Evolutionary conservation across 2,888 invertebrate species (phyloP).

Genomic region (Bruchidius siliquastri): DNA sequence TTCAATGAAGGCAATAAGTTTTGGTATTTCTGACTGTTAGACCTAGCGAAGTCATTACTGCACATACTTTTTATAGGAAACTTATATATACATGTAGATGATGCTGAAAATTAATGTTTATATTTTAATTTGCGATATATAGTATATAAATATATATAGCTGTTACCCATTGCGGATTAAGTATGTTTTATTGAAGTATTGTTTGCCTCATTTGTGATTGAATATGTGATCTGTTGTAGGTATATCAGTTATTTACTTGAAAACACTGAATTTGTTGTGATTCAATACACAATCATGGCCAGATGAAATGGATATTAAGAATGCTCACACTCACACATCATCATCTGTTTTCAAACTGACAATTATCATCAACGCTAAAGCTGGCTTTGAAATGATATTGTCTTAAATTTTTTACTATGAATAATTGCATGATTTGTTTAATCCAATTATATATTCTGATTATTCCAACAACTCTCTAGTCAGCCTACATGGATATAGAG

Average conservation of each 20-base stretch:
- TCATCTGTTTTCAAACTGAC: too few species aligned
- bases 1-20: not conserved
- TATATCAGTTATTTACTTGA: not conserved
- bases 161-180: not conserved
- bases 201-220: not conserved
- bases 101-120: not conserved
- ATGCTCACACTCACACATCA: not conserved
- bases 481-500: too few species aligned
- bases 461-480: too few species aligned
- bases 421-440: too few species aligned
- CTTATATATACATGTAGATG: not conserved
- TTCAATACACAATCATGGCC: not conserved
- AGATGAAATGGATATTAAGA: not conserved
- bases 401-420: too few species aligned
- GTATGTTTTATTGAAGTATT: not conserved
- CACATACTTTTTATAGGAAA: not conserved
- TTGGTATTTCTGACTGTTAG: not conserved
- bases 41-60: not conserved
- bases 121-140: not conserved
- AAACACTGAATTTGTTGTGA: not conserved
- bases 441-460: too few species aligned
- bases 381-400: too few species aligned
- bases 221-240: not conserved
- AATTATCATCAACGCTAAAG: too few species aligned
- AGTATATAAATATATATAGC: not conserved